Base-by-base conservation (phyloP, 2,888 invertebrate genomes). In the Dryomyza anilis region DNA sequence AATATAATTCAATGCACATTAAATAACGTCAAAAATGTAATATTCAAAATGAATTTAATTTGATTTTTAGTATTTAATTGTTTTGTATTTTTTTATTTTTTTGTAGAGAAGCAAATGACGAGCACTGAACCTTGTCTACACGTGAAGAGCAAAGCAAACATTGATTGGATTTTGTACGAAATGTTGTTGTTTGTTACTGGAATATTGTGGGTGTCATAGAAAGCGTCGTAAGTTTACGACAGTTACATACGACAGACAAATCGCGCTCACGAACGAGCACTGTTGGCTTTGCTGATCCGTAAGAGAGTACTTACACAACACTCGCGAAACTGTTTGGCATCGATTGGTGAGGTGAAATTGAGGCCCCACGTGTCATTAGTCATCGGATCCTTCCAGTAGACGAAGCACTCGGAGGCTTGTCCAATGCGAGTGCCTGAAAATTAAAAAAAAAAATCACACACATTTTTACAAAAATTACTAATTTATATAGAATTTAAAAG, bases 371-470 rank as follows among this genome's bases (percentile, higher is more conserved):
- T 98, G 84, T 96, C 96, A 84, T 94, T 94, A 77, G 94, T 95
- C 91, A 94, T 93, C 56, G 95, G 93, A 85, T 98, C 98, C 83
- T 96, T 95, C 98, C 98, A 98, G 85, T 98, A 98, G 65, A 98
- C 95, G 85, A 98, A 98, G 85, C 98, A 97, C 87, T 98, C 98
- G 43, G 97, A 97, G 46, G 97, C 97, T 85, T 97, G 97, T 23
- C 96, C 96, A 81, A 98, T 94, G 74, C 96, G 89, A 62, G 97
- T 98, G 65, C 96, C 97, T 96, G 82, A 27, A 86, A 85, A 72
- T 16, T 14, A 57, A 5, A 12, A 10, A n/a, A 3, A 5, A 19
- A 25, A 25, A 5, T 29, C 12, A 29, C 8, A 2, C 21, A 33
- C 1, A 1, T n/a, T n/a, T n/a, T n/a, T n/a, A n/a, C n/a, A n/a